phyloP scores from a whole-genome alignment of 2,113 vertebrate genomes.

The Pseudonaja textilis region DNA sequence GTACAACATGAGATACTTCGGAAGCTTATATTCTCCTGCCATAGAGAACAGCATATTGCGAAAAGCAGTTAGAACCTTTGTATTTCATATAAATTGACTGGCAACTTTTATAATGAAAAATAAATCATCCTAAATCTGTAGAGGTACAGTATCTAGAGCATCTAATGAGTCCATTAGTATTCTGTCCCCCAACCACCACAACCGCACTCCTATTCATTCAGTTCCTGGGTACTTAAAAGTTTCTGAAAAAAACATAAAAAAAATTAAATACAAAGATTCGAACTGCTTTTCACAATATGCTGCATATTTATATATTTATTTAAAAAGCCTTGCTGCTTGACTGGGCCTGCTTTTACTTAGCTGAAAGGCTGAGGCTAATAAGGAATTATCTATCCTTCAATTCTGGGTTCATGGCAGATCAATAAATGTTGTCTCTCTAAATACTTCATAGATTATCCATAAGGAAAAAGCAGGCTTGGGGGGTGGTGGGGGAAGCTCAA shows the following conservation, averaged over 20 bases:
- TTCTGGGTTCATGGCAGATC: background rate
- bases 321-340: background rate
- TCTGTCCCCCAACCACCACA: too few relatives aligned
- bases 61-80: background rate
- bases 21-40: background rate
- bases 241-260: too few relatives aligned
- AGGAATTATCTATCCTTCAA: background rate
- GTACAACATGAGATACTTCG: background rate
- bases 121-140: too few relatives aligned
- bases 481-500: background rate
- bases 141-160: too few relatives aligned
- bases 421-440: background rate
- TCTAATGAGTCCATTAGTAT: too few relatives aligned
- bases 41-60: background rate
- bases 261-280: too few relatives aligned
- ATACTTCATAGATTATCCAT: background rate
- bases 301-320: background rate
- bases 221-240: too few relatives aligned
- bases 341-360: background rate
- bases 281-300: too few relatives aligned
- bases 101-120: too few relatives aligned
- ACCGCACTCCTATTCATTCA: too few relatives aligned
- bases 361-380: conserved; percentile 30
- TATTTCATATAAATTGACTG: too few relatives aligned
- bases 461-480: background rate